Conservation (phyloP, 2,888 invertebrate genomes). For the Drosophila mettleri region DNA sequence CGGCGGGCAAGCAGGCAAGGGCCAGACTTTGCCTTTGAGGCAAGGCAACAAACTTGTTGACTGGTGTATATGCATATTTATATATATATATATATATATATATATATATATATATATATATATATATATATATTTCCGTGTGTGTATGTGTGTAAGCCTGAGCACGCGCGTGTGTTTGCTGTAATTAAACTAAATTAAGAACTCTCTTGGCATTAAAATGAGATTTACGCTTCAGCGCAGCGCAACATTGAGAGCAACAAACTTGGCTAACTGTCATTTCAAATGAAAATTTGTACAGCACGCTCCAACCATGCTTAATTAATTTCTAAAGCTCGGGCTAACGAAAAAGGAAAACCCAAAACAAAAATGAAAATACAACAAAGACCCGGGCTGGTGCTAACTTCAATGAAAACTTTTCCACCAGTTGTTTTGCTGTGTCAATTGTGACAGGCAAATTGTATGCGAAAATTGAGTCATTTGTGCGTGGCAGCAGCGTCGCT, state of each 20-base stretch:
- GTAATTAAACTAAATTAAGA: conserved; percentile 81
- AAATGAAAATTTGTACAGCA: conserved; percentile 63
- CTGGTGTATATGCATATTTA: conserved; percentile 31
- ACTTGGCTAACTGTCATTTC: conserved; percentile 61
- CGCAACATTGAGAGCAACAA: conserved; percentile 56
- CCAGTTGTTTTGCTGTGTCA: conserved; percentile 41
- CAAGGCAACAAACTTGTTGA: conserved; percentile 76
- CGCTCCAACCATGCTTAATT: conserved; percentile 60
- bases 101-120: background rate
- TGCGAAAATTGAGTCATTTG: conserved; percentile 64
- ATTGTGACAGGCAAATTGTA: conserved; percentile 53
- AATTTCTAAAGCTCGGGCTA: conserved; percentile 54
- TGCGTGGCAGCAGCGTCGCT: conserved; percentile 23
- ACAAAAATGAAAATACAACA: conserved; percentile 3
- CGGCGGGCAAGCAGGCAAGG: conserved; percentile 17
- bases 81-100: background rate
- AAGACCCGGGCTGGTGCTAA: conserved; percentile 11
- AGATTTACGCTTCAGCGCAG: conserved; percentile 78
- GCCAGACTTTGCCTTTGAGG: conserved; percentile 75
- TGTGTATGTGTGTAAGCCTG: conserved; percentile 8
- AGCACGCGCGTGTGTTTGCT: conserved; percentile 60
- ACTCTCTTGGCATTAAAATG: conserved; percentile 81
- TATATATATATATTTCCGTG: background rate
- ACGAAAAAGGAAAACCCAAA: conserved; percentile 16
- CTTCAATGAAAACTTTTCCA: conserved; percentile 47